A percentile compares a stretch with the other conserved stretches of the same genome.
These are phyloP conservation scores for Phalacrocorax carbo DNA, from an alignment of 2,113 vertebrate species.

Conservation along the genomic window DNA sequence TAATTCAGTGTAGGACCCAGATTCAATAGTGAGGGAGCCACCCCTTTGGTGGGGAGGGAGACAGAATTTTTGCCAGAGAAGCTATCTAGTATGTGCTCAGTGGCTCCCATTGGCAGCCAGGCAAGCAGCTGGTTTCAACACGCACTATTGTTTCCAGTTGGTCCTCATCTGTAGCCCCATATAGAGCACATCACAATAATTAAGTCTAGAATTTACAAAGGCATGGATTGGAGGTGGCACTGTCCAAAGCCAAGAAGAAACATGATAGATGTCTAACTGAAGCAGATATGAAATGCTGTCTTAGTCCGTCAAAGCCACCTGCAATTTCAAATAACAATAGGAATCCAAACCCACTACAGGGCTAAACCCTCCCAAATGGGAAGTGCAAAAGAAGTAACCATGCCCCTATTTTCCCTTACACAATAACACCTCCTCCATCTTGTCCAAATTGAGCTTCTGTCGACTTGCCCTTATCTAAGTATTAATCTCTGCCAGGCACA, in stretches of 20 bases:
- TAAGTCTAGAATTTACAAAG: conserved; percentile 56
- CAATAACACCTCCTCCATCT: conserved; percentile 34
- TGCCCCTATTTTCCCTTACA: not conserved
- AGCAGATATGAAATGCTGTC: conserved; percentile 7
- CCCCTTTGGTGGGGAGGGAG: not conserved
- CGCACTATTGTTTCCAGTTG: conserved; percentile 61
- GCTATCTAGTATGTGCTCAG: not conserved
- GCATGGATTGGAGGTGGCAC: not conserved
- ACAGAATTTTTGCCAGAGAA: conserved; percentile 28
- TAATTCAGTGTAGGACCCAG: not conserved
- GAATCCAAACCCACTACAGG: not conserved
- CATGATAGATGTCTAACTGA: conserved; percentile 18
- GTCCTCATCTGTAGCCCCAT: conserved; percentile 51
- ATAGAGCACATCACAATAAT: conserved; percentile 61
- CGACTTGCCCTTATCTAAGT: conserved; percentile 52
- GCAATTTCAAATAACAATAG: not conserved
- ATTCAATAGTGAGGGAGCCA: not conserved
- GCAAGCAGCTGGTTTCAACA: conserved; percentile 63
- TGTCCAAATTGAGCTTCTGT: conserved; percentile 63
- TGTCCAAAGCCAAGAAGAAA: conserved; percentile 33
- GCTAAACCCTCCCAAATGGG: not conserved
- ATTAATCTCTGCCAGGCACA: conserved; percentile 63
- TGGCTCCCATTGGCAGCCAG: not conserved
- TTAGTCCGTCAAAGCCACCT: not conserved
- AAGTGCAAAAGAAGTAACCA: not conserved